phyloP scores from a whole-genome alignment of 92 coral and sea anemone species.

The Parazoanthus swiftii region DNA sequence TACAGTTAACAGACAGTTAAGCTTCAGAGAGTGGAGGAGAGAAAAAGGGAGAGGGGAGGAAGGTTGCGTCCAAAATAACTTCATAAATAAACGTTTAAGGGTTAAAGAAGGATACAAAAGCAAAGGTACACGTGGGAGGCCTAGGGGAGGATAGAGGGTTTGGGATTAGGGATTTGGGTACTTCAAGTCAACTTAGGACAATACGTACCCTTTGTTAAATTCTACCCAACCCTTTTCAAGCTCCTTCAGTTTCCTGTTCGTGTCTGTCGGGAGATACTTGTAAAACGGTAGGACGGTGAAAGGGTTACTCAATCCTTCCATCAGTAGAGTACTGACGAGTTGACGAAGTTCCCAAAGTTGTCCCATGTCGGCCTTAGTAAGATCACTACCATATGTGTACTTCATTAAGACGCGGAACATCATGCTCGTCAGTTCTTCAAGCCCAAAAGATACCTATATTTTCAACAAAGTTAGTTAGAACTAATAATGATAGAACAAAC shows the following conservation, averaged over 20 bases:
- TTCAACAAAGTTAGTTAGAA: not conserved
- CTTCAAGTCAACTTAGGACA: not conserved
- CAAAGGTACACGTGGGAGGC: too few species aligned
- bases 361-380: conserved; percentile 49
- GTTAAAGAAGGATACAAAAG: too few species aligned
- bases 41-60: too few species aligned
- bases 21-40: too few species aligned
- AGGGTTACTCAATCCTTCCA: conserved; percentile 66
- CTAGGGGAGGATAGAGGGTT: too few species aligned
- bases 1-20: too few species aligned
- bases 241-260: conserved; percentile 54
- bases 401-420: conserved; percentile 71
- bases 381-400: conserved; percentile 64
- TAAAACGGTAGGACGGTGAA: conserved; percentile 59
- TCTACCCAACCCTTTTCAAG: conserved; percentile 60
- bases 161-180: too few species aligned
- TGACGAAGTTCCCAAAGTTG: conserved; percentile 53
- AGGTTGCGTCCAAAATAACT: too few species aligned
- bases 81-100: too few species aligned
- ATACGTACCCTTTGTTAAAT: conserved; percentile 55
- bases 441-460: conserved; percentile 45
- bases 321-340: conserved; percentile 47
- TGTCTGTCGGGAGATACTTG: conserved; percentile 59
- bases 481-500: too few species aligned
- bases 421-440: conserved; percentile 56